Percentiles rank a stretch among this genome's conserved stretches.
phyloP scores from a whole-genome alignment of 2,113 vertebrate genomes.

The Tichodroma muraria region DNA sequence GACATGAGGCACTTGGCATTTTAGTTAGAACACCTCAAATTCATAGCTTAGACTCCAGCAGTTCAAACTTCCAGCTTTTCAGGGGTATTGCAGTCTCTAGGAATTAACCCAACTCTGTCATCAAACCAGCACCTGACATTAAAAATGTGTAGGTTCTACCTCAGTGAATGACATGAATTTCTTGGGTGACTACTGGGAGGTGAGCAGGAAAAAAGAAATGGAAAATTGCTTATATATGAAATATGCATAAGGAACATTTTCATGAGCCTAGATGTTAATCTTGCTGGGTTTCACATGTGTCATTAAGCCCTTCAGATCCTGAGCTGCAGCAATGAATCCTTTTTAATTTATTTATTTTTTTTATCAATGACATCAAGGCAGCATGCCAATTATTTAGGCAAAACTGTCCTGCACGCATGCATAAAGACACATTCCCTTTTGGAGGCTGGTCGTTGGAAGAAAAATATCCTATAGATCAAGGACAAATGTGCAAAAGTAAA shows the following conservation, averaged over 20 bases:
- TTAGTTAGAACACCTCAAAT: background rate
- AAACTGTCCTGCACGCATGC: background rate
- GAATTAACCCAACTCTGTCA: background rate
- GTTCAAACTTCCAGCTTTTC: background rate
- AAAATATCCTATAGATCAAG: background rate
- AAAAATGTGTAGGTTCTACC: background rate
- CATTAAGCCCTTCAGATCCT: background rate
- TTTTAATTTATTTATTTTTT: background rate
- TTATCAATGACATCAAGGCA: background rate
- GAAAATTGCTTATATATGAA: background rate
- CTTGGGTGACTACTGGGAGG: background rate
- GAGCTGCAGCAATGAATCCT: background rate
- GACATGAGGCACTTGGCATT: rapidly evolving
- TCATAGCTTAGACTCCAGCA: background rate
- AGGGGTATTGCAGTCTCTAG: background rate
- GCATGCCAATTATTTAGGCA: background rate
- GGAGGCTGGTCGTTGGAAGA: background rate
- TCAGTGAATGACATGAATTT: background rate
- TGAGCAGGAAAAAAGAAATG: background rate
- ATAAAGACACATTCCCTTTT: background rate
- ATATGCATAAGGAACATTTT: background rate
- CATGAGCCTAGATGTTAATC: background rate
- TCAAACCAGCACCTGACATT: background rate
- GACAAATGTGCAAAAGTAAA: constrained; percentile 15
- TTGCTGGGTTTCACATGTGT: background rate